These are phyloP conservation scores for Plutella xylostella DNA, from an alignment of 2,888 invertebrate genomes.

Conservation along the genomic window DNA sequence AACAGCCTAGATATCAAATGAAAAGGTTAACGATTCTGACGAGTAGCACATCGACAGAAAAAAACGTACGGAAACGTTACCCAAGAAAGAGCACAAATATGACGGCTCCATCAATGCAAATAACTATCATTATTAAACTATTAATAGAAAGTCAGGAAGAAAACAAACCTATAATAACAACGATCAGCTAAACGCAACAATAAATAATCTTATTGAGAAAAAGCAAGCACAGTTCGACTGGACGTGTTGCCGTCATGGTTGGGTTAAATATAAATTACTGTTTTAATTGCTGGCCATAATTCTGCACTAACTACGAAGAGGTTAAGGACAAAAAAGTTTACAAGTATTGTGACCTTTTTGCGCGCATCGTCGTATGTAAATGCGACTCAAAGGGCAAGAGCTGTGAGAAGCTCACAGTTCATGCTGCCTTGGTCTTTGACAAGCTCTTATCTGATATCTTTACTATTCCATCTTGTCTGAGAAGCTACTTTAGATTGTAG, in stretches of 20 bases:
- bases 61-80: too few relatives aligned
- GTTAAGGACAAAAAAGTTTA: neutral
- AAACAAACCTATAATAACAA: neutral
- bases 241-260: neutral
- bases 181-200: too few relatives aligned
- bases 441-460: neutral
- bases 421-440: conserved; percentile 26
- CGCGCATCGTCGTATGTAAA: neutral
- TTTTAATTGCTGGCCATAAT: conserved; percentile 1
- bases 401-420: conserved; percentile 3
- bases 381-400: neutral
- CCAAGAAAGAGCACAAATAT: too few relatives aligned
- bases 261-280: conserved; percentile 1
- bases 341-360: neutral
- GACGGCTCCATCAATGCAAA: too few relatives aligned
- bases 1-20: too few relatives aligned
- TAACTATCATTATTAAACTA: neutral
- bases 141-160: neutral
- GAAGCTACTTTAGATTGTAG: too few relatives aligned
- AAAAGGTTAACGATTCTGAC: too few relatives aligned
- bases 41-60: too few relatives aligned
- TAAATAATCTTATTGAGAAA: too few relatives aligned
- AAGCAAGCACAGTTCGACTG: neutral
- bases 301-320: neutral
- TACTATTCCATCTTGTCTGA: too few relatives aligned